phyloP scores from a whole-genome alignment of 2,113 vertebrate species.

The Myanophis thanlyinensis region DNA sequence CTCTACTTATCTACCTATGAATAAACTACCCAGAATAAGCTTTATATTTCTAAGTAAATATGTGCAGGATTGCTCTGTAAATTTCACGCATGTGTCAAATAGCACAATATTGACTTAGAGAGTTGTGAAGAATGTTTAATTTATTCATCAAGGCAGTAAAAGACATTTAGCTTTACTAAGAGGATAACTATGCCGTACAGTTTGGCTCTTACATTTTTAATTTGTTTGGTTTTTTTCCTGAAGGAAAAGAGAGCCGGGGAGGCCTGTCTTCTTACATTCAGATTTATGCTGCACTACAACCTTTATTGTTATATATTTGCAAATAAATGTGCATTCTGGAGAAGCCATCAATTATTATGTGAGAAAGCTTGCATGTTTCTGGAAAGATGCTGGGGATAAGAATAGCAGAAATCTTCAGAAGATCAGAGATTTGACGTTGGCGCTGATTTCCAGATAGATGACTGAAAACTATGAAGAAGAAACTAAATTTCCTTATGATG shows the following conservation, averaged over 20 bases:
- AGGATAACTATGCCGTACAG: not conserved
- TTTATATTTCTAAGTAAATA: not conserved
- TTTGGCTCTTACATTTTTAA: not conserved
- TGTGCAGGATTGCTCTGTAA: not conserved
- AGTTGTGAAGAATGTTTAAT: not conserved
- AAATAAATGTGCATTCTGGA: not conserved
- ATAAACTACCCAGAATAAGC: not conserved
- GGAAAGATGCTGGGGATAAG: not conserved
- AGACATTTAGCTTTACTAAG: not conserved
- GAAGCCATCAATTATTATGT: not conserved
- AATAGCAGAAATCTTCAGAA: not conserved
- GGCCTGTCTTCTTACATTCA: not conserved
- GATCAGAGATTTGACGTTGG: not conserved
- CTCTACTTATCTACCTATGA: not conserved
- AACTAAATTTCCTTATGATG: not conserved
- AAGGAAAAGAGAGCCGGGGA: not conserved
- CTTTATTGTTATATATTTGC: not conserved
- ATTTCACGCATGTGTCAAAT: not conserved
- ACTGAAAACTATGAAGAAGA: not conserved
- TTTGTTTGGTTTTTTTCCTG: not conserved
- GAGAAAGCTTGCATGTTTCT: not conserved
- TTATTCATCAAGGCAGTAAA: not conserved
- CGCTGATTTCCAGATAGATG: not conserved
- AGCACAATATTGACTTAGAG: not conserved
- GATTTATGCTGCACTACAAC: not conserved